phyloP scores from a whole-genome alignment of 2,888 invertebrate genomes.

The Holacanthella duospinosa region DNA sequence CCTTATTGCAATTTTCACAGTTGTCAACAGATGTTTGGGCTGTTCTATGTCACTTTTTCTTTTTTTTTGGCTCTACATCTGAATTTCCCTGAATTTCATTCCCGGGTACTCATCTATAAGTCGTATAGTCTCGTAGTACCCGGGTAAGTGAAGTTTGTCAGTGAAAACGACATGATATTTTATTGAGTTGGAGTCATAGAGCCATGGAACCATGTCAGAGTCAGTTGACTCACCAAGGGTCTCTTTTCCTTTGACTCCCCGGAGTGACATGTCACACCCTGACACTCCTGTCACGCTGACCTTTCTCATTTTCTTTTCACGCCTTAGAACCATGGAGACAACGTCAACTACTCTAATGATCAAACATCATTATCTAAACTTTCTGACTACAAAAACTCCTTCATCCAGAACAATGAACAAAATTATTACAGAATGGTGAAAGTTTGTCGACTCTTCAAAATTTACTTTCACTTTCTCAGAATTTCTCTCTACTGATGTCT shows the following conservation, averaged over 20 bases:
- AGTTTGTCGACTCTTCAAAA: too few species aligned
- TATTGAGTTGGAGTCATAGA: too few species aligned
- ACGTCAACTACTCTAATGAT: not conserved
- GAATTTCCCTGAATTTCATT: not conserved
- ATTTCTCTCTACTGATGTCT: not conserved
- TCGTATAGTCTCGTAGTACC: not conserved
- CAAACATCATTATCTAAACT: not conserved
- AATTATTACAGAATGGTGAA: not conserved
- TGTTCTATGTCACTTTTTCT: not conserved
- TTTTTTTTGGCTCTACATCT: not conserved
- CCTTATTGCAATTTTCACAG: constrained; percentile 7
- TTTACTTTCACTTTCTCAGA: not conserved
- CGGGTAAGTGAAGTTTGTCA: not conserved
- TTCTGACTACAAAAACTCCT: not conserved
- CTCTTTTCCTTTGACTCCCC: not conserved
- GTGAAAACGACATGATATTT: not conserved
- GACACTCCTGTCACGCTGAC: not conserved
- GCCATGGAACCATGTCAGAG: not conserved
- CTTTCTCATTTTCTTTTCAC: constrained; percentile 4
- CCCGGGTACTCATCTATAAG: not conserved
- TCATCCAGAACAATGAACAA: not conserved
- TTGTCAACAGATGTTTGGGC: constrained; percentile 4
- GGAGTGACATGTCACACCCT: constrained; percentile 5
- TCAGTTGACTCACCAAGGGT: not conserved
- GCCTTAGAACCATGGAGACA: not conserved